These are phyloP conservation scores for Cheirogaleus major DNA, from an alignment of 2,797 vertebrate genomes.

Conservation along the genomic window DNA sequence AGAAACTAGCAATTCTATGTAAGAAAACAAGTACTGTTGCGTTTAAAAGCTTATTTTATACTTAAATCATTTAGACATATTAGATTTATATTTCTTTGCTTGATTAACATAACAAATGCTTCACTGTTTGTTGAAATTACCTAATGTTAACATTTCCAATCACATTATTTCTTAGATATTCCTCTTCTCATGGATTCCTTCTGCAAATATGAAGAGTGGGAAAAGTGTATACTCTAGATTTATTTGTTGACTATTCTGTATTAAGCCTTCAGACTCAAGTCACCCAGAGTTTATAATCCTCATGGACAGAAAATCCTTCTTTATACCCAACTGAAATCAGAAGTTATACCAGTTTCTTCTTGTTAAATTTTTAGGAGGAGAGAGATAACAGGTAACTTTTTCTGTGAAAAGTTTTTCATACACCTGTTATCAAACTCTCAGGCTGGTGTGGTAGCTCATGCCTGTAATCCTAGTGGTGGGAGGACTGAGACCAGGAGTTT, in stretches of 20 bases:
- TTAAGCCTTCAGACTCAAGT: neutral
- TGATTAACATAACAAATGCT: slow-evolving; percentile 4
- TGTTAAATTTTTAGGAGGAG: slow-evolving; percentile 1
- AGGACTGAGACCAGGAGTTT: neutral
- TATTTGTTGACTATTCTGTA: slow-evolving; percentile 16
- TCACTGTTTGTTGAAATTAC: slow-evolving; percentile 16
- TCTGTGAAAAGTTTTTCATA: neutral
- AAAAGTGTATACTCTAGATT: neutral
- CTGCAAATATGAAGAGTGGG: neutral
- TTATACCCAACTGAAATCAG: neutral
- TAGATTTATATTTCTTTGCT: neutral
- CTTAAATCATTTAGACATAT: neutral
- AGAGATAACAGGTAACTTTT: neutral
- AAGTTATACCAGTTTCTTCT: neutral
- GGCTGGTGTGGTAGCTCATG: neutral
- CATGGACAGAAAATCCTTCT: neutral
- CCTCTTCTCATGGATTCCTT: neutral
- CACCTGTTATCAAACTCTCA: slow-evolving; percentile 33
- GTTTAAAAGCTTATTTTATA: neutral
- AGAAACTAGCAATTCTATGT: neutral
- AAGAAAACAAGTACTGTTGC: neutral
- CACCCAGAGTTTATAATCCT: slow-evolving; percentile 12
- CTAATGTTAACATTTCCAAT: slow-evolving; percentile 17
- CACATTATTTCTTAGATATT: slow-evolving; percentile 28
- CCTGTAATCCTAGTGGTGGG: neutral